phyloP scores from a whole-genome alignment of 2,113 vertebrate species.

The Coreoperca whiteheadi region DNA sequence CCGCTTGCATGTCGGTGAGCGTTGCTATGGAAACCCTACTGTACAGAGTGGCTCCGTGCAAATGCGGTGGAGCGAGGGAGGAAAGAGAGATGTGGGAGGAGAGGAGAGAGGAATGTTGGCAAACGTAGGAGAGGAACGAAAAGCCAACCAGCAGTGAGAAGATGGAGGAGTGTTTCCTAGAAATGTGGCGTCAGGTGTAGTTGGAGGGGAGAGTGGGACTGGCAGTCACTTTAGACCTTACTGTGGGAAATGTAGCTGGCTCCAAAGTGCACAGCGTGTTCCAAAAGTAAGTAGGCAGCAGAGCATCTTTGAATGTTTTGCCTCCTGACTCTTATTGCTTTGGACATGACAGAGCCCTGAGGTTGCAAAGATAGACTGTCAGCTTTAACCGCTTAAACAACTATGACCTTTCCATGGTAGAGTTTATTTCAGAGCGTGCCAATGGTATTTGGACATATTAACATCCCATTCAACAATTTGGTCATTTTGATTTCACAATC shows the following conservation, averaged over 20 bases:
- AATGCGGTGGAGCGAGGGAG: slow-evolving; percentile 63
- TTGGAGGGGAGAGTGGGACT: slow-evolving; percentile 36
- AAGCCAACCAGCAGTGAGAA: slow-evolving; percentile 36
- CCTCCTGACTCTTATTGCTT: slow-evolving; percentile 36
- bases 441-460: not conserved
- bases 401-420: not conserved
- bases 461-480: not conserved
- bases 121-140: slow-evolving; percentile 55
- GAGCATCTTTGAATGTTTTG: slow-evolving; percentile 43
- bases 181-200: slow-evolving; percentile 54
- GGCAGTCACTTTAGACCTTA: slow-evolving; percentile 3
- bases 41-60: slow-evolving; percentile 65
- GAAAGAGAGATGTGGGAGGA: slow-evolving; percentile 56
- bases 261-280: slow-evolving; percentile 32
- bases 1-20: slow-evolving; percentile 80
- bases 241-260: slow-evolving; percentile 33
- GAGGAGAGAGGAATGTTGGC: slow-evolving; percentile 53
- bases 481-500: not conserved
- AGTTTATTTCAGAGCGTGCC: not conserved
- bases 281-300: slow-evolving; percentile 33
- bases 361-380: slow-evolving; percentile 20
- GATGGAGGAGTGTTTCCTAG: slow-evolving; percentile 49
- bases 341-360: slow-evolving; percentile 20
- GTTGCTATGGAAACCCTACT: slow-evolving; percentile 86
- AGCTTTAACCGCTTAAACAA: not conserved